Percentiles rank a stretch among this genome's conserved stretches.
phyloP scores from a whole-genome alignment of 1,140 invertebrate genomes.

The Macrosteles quadrilineatus region DNA sequence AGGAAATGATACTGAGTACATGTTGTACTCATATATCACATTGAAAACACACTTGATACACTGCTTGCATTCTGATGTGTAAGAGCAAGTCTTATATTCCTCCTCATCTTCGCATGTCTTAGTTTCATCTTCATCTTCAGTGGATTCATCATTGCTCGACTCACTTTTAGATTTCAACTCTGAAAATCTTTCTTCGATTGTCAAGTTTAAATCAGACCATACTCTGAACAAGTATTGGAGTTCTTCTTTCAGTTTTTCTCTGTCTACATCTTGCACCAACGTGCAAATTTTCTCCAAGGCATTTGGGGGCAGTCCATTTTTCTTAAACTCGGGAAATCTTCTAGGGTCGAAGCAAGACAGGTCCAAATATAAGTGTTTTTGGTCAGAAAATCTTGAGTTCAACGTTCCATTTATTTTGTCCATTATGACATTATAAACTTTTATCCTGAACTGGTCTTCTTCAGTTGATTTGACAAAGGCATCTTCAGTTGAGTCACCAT shows the following conservation, averaged over 20 bases:
- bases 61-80: not conserved
- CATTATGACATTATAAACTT: not conserved
- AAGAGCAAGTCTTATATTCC: not conserved
- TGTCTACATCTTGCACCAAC: not conserved
- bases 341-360: constrained; percentile 5
- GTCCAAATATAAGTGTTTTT: not conserved
- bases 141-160: not conserved
- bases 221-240: not conserved
- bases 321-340: not conserved
- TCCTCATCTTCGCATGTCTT: not conserved
- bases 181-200: not conserved
- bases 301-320: not conserved
- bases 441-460: constrained; percentile 8
- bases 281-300: not conserved
- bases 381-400: not conserved
- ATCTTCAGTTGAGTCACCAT: not conserved
- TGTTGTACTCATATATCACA: not conserved
- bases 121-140: not conserved
- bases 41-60: not conserved
- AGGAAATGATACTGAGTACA: not conserved
- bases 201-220: not conserved
- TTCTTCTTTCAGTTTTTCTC: not conserved
- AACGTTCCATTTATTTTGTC: not conserved
- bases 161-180: too few species aligned
- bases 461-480: not conserved